These are phyloP conservation scores for Parazoanthus atlanticus DNA, from an alignment of 92 coral and sea anemone species.

Conservation along the genomic window DNA sequence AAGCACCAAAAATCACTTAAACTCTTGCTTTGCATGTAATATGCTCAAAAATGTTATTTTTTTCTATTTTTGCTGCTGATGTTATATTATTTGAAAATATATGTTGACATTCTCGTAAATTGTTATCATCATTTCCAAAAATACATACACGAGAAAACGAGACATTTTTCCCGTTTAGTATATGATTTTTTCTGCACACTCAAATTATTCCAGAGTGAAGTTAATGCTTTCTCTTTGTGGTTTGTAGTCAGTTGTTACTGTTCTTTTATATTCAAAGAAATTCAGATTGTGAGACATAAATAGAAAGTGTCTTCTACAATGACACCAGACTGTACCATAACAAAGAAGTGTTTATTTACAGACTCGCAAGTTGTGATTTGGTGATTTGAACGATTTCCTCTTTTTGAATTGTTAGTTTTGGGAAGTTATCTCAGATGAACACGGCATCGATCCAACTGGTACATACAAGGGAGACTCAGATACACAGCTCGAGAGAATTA, in stretches of 20 bases:
- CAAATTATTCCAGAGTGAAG: neutral
- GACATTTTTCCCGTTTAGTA: neutral
- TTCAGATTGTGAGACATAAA: neutral
- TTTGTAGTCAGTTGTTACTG: slow-evolving; percentile 4
- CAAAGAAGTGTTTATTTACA: neutral
- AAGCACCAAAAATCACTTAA: neutral
- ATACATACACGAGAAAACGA: neutral
- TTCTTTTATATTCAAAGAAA: slow-evolving; percentile 14
- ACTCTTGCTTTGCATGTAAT: neutral
- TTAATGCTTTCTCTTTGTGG: neutral
- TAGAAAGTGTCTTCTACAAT: neutral
- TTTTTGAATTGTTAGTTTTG: slow-evolving; percentile 59
- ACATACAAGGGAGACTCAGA: slow-evolving; percentile 65
- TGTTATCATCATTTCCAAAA: neutral
- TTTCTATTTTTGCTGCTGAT: neutral
- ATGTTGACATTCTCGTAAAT: neutral
- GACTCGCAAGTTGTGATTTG: neutral
- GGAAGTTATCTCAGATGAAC: slow-evolving; percentile 81
- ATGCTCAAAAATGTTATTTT: neutral
- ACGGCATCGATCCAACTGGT: slow-evolving; percentile 78
- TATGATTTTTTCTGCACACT: neutral
- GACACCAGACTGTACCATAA: neutral
- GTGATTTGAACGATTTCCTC: too few species aligned
- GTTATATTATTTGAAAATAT: neutral
- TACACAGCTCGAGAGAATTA: slow-evolving; percentile 68